Evolutionary conservation across 2,888 invertebrate species (phyloP).

Genomic region (Zhengitettix transpicula): DNA sequence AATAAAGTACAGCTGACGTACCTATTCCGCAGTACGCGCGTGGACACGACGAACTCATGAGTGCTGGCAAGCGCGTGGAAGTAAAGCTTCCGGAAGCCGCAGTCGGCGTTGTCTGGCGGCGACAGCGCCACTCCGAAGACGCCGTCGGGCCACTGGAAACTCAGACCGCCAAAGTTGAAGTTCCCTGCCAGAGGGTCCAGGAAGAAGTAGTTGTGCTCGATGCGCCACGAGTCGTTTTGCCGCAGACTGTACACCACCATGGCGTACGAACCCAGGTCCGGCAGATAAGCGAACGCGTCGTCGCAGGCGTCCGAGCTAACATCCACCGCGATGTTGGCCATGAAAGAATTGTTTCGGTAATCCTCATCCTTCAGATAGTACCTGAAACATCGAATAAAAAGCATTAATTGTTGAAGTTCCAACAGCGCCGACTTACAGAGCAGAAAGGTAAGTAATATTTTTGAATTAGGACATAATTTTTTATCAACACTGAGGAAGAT

Average conservation of each 20-base stretch:
- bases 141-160: not conserved
- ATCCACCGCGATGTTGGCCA: conserved; percentile 62
- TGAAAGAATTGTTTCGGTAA: conserved; percentile 33
- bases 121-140: not conserved
- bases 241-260: conserved; percentile 63
- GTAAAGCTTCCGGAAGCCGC: not conserved
- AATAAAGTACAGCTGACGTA: too few species aligned
- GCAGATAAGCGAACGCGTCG: conserved; percentile 61
- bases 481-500: too few species aligned
- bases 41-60: not conserved
- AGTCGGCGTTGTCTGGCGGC: not conserved
- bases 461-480: too few species aligned
- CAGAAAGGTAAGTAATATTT: too few species aligned
- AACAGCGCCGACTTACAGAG: too few species aligned
- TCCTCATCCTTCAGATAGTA: conserved; percentile 44
- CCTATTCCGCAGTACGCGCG: not conserved
- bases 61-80: not conserved
- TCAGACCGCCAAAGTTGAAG: conserved; percentile 38
- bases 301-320: conserved; percentile 46
- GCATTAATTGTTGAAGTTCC: not conserved
- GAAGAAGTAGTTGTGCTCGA: conserved; percentile 50
- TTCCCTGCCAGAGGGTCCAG: conserved; percentile 57
- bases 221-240: conserved; percentile 58
- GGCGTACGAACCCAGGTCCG: conserved; percentile 68
- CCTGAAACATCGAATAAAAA: conserved; percentile 22